Evolutionary conservation across 2,888 invertebrate species (phyloP), one percentile per base, ranked within the genome.

Genomic region (Zele albiditarsus): DNA sequence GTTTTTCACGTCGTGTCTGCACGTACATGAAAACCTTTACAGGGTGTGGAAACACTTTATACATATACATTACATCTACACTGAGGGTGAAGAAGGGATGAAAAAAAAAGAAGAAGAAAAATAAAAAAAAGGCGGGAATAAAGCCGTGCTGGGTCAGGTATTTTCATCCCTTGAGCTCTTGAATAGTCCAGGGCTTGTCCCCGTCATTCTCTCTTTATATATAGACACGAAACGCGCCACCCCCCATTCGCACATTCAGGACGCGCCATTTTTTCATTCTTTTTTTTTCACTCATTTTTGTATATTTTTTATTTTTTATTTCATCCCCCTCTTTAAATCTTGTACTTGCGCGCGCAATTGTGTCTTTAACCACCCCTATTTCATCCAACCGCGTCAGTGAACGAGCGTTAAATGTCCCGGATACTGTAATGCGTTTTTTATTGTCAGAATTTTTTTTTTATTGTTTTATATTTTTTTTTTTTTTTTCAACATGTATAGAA

Each of bases 181-280:
- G 78, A 79, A 79, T 79, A 76, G 78, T 76, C 78, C 80, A 73
- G 74, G 74, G 79, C 76, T 75, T 79, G 70, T 79, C 77, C 74
- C 74, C 72, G 67, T 69, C 68, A 69, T 71, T 71, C 46, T 53
- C 20, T 53, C 23, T 46, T 16, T 46, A 16, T 20, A 53, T 42
- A 12, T 53, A 38, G 8, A 53, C 60, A 63, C 53, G 69, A 73
- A 77, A 77, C 69, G 75, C 75, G 53, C 53, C n/a, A 74, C 77
- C 77, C 77, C 80, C 79, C 57, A 58, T 71, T 70, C 77, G 63
- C 77, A 69, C 75, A 75, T 80, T 71, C 73, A 73, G 70, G 69
- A 42, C 53, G 63, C 75, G 65, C 71, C 60, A 71, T 62, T 67
- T 71, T 62, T 74, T 74, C 46, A 14, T 14, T 5, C 46, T 46